Evolutionary conservation across 2,113 vertebrate species (phyloP).

Genomic region (Podiceps cristatus): DNA sequence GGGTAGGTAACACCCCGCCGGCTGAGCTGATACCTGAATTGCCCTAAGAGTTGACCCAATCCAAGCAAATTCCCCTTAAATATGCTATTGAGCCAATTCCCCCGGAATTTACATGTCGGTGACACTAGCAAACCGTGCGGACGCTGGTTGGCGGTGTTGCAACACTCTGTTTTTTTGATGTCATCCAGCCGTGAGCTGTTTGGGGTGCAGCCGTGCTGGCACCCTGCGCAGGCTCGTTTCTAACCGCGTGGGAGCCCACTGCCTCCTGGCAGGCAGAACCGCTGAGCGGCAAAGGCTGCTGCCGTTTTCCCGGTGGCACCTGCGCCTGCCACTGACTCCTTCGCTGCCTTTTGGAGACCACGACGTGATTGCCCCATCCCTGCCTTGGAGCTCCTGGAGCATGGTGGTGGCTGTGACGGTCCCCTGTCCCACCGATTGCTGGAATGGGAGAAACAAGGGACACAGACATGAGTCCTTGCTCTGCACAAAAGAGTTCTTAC

Average conservation of each 20-base stretch:
- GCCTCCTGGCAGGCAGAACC: background rate
- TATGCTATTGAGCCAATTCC: background rate
- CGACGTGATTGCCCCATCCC: fast-evolving
- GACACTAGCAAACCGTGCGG: fast-evolving
- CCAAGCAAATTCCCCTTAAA: background rate
- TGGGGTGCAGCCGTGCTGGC: background rate
- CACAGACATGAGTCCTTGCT: background rate
- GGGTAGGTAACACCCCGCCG: background rate
- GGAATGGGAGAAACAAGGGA: background rate
- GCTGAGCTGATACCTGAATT: background rate
- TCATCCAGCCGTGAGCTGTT: fast-evolving
- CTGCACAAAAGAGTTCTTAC: background rate
- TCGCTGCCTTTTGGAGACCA: background rate
- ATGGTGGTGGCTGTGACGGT: background rate
- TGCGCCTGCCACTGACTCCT: background rate
- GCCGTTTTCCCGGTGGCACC: background rate
- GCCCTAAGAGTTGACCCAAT: background rate
- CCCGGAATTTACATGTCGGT: background rate
- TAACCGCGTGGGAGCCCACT: fast-evolving
- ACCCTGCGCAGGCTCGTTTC: background rate
- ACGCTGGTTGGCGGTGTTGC: background rate
- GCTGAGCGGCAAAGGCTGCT: background rate
- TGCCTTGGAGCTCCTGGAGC: background rate
- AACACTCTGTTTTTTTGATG: background rate
- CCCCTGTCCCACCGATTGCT: background rate